Evolutionary conservation across 2,888 invertebrate species (phyloP).

Genomic region (Cyaniris semiargus): DNA sequence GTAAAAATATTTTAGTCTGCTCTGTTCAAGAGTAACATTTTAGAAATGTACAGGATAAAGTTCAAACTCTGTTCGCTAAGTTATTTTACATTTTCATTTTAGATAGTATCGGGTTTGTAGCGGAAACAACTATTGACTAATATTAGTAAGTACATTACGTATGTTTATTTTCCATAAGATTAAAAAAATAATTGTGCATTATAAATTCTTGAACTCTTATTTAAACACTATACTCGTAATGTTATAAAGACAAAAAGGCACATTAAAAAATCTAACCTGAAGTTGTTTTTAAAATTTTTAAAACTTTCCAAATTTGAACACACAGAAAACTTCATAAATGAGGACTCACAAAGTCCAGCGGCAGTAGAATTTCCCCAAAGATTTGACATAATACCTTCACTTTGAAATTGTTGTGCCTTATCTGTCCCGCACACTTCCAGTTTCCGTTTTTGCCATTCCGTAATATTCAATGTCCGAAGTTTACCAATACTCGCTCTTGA

Average conservation of each 20-base stretch:
- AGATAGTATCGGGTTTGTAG: too few relatives aligned
- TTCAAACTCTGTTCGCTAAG: too few relatives aligned
- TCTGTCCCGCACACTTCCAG: constrained; percentile 9
- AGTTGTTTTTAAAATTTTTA: not conserved
- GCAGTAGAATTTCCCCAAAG: constrained; percentile 9
- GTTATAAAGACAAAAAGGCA: not conserved
- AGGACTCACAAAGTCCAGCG: not conserved
- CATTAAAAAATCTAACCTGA: not conserved
- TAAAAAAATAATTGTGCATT: not conserved
- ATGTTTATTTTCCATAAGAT: too few relatives aligned
- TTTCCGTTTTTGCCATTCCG: constrained; percentile 2
- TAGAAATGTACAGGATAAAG: too few relatives aligned
- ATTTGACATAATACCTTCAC: constrained; percentile 16
- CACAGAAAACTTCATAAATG: not conserved
- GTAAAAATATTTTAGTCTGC: not conserved
- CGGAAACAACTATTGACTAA: too few relatives aligned
- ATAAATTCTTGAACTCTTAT: not conserved
- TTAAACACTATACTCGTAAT: too few relatives aligned
- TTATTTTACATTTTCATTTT: too few relatives aligned
- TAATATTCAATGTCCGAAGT: constrained; percentile 6
- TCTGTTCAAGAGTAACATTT: too few relatives aligned
- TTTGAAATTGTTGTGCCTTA: not conserved
- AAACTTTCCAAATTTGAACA: not conserved
- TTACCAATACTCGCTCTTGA: not conserved
- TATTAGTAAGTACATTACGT: too few relatives aligned